These are phyloP conservation scores for Pollenia labialis DNA, from an alignment of 2,888 invertebrate genomes.

Conservation along the genomic window DNA sequence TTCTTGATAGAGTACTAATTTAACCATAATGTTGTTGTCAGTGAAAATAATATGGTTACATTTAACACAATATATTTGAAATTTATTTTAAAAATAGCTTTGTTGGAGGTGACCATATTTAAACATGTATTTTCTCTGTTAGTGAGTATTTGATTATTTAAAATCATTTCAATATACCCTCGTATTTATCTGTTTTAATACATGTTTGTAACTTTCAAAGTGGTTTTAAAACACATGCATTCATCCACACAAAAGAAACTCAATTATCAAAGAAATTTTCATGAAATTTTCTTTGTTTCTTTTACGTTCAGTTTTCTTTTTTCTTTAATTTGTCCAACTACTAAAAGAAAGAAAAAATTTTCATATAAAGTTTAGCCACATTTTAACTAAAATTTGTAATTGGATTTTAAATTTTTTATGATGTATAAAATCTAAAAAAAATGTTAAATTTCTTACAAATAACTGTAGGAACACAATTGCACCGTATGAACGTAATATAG, in stretches of 20 bases:
- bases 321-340: slow-evolving; percentile 1
- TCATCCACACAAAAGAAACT: slow-evolving; percentile 12
- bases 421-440: background rate
- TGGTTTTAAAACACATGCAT: background rate
- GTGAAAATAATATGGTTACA: too few relatives aligned
- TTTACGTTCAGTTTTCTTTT: background rate
- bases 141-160: background rate
- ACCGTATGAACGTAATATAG: too few relatives aligned
- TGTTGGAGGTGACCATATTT: too few relatives aligned
- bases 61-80: too few relatives aligned
- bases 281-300: background rate
- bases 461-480: too few relatives aligned
- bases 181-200: background rate
- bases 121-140: too few relatives aligned
- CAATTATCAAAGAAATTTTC: slow-evolving; percentile 53
- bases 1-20: too few relatives aligned
- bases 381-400: slow-evolving; percentile 57
- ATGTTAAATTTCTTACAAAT: background rate
- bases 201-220: slow-evolving; percentile 8
- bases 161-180: background rate
- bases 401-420: slow-evolving; percentile 55
- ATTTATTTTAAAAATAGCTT: too few relatives aligned
- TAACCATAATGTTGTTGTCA: too few relatives aligned
- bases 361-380: slow-evolving; percentile 62
- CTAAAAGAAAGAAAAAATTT: slow-evolving; percentile 34